phyloP scores from a whole-genome alignment of 2,113 vertebrate genomes.

The Mobula hypostoma region DNA sequence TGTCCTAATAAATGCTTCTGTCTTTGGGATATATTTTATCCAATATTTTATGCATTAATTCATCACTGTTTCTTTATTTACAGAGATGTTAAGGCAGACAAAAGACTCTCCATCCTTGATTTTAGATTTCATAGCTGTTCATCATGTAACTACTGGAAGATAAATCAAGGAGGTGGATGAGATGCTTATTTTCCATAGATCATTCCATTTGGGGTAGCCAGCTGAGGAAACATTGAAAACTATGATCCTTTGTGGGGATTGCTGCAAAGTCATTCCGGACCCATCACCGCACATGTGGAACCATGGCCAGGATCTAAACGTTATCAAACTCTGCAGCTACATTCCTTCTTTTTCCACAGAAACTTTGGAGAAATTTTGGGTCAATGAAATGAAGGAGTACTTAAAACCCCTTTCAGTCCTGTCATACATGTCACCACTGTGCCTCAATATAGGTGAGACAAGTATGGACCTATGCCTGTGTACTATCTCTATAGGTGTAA shows the following conservation, averaged over 20 bases:
- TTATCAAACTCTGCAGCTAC: background rate
- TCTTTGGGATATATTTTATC: background rate
- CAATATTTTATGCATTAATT: background rate
- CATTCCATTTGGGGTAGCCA: background rate
- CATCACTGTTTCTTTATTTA: background rate
- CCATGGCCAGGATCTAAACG: background rate
- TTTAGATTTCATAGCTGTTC: background rate
- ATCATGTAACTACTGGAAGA: background rate
- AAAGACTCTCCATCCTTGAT: background rate
- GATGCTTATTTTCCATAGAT: background rate
- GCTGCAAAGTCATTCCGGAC: background rate
- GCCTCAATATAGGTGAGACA: background rate
- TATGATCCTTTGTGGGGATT: constrained; percentile 5
- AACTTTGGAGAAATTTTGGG: background rate
- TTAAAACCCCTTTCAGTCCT: background rate
- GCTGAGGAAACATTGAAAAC: constrained; percentile 19
- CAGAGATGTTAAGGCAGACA: background rate
- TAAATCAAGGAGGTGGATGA: background rate
- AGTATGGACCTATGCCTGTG: background rate
- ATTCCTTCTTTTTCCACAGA: background rate
- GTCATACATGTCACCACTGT: background rate
- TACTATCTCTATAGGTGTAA: no score
- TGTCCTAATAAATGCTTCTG: background rate
- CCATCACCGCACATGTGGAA: constrained; percentile 12
- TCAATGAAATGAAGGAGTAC: background rate